These are phyloP conservation scores for Hippocampus abdominalis DNA, from an alignment of 2,113 vertebrate genomes.

Conservation along the genomic window DNA sequence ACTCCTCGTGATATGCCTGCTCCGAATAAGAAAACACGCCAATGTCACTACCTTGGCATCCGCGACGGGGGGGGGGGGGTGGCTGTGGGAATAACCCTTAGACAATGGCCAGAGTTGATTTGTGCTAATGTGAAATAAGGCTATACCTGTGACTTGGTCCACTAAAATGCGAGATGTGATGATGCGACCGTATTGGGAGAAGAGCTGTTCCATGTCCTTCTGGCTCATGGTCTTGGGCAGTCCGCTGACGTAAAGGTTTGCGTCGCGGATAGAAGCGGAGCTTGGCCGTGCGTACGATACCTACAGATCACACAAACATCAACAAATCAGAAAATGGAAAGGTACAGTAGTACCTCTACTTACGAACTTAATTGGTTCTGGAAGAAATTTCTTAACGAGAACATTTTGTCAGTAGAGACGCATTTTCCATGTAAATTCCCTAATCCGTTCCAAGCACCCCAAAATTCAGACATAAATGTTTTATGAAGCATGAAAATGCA, in stretches of 20 bases:
- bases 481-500: too few relatives aligned
- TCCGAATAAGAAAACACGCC: conserved; percentile 45
- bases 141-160: conserved; percentile 92
- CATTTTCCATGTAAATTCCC: too few relatives aligned
- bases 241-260: conserved; percentile 93
- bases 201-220: conserved; percentile 95
- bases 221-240: conserved; percentile 95
- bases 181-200: conserved; percentile 93
- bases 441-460: too few relatives aligned
- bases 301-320: conserved; percentile 50
- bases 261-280: conserved; percentile 91
- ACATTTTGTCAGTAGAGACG: too few relatives aligned
- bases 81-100: neutral
- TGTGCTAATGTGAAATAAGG: conserved; percentile 26
- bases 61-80: neutral
- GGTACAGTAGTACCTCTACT: too few relatives aligned
- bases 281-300: conserved; percentile 92
- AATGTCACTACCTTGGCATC: conserved; percentile 54
- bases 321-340: neutral
- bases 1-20: conserved; percentile 92
- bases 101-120: neutral
- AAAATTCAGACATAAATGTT: too few relatives aligned
- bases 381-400: too few relatives aligned
- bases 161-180: conserved; percentile 94
- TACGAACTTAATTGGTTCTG: too few relatives aligned